Conservation (phyloP, 2,797 vertebrate genomes). For the Cuculus canorus region DNA sequence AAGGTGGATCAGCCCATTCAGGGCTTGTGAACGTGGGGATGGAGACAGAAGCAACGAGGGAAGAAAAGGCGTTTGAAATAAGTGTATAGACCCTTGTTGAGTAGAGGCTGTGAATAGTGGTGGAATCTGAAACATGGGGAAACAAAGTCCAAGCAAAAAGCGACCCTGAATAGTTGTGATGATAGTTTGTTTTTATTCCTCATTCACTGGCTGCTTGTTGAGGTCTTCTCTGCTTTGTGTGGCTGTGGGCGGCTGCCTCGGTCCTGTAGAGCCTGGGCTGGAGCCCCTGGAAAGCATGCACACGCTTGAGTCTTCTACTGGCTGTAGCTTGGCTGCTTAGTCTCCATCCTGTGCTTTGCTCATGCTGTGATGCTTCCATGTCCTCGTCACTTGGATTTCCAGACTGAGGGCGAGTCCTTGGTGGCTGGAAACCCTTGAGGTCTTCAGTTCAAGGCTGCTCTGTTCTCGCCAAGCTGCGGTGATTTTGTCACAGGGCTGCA, state of each 20-base stretch:
- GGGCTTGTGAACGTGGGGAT: not conserved
- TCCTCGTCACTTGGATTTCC: not conserved
- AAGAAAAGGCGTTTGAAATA: not conserved
- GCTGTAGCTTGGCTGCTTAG: not conserved
- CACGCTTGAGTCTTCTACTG: not conserved
- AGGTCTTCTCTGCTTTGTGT: not conserved
- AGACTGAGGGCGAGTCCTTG: not conserved
- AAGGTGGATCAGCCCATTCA: not conserved
- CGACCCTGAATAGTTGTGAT: not conserved
- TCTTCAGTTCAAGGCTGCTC: not conserved
- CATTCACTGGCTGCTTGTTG: not conserved
- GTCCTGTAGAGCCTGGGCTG: not conserved
- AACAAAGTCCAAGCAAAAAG: not conserved
- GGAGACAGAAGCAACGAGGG: not conserved
- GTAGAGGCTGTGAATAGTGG: not conserved
- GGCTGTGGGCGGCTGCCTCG: not conserved
- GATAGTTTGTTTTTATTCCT: not conserved
- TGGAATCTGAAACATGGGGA: not conserved
- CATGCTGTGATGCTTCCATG: fast-evolving
- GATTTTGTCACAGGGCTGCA: not conserved
- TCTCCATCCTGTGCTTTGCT: not conserved
- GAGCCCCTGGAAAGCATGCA: not conserved
- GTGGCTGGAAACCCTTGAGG: not conserved
- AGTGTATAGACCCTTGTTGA: not conserved
- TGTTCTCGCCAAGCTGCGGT: not conserved